These are phyloP conservation scores for Drosophila dives DNA, from an alignment of 2,888 invertebrate species.

Conservation along the genomic window DNA sequence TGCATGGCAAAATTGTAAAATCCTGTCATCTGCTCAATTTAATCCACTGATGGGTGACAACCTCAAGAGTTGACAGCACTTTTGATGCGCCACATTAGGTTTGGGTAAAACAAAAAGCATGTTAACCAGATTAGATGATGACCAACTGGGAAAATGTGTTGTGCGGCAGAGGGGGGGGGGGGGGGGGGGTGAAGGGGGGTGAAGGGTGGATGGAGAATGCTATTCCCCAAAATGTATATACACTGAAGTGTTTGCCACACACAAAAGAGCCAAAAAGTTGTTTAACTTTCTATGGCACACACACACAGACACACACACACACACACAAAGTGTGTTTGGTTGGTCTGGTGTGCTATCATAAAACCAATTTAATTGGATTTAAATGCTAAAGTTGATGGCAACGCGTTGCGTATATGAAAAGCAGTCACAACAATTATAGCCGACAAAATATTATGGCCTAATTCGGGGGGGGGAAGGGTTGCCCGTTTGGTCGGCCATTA, in stretches of 20 bases:
- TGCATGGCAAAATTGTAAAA: conserved; percentile 35
- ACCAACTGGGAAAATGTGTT: conserved; percentile 30
- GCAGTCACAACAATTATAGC: conserved; percentile 62
- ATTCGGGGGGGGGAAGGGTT: conserved; percentile 28
- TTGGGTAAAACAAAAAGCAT: conserved; percentile 63
- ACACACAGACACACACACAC: conserved; percentile 7
- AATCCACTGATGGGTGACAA: conserved; percentile 29
- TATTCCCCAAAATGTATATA: conserved; percentile 26
- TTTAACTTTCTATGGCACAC: neutral
- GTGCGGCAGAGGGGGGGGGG: neutral
- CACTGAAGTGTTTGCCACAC: conserved; percentile 23
- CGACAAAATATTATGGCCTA: conserved; percentile 32
- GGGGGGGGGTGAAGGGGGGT: neutral
- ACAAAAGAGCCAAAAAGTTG: conserved; percentile 20
- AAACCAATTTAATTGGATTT: conserved; percentile 76
- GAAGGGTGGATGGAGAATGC: neutral
- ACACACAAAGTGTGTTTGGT: conserved; percentile 9
- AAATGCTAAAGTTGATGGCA: conserved; percentile 65
- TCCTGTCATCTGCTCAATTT: conserved; percentile 52
- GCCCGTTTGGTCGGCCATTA: conserved; percentile 27
- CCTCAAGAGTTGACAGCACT: conserved; percentile 56
- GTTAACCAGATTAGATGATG: conserved; percentile 49
- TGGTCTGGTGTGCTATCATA: conserved; percentile 32
- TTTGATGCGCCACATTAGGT: conserved; percentile 58
- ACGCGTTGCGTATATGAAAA: conserved; percentile 34